Conservation (phyloP, 2,797 vertebrate genomes). For the Neoniphon sammara region DNA sequence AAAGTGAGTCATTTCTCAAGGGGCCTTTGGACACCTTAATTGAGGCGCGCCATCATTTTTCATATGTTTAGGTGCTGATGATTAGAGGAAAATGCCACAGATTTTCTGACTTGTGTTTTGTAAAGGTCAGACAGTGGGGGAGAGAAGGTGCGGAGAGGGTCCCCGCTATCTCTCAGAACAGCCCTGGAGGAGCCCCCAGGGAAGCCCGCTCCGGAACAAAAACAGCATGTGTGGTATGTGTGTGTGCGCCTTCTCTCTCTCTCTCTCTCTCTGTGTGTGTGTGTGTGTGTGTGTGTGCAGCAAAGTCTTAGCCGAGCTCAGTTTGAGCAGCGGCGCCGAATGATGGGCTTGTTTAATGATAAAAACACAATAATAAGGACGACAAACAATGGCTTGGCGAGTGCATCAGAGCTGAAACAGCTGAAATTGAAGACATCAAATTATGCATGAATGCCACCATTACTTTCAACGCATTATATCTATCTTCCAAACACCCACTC, state of each 20-base stretch:
- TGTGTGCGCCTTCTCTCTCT: slow-evolving; percentile 1
- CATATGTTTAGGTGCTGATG: slow-evolving; percentile 65
- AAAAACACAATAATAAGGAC: slow-evolving; percentile 57
- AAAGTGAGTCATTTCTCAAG: slow-evolving; percentile 38
- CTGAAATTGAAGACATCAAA: slow-evolving; percentile 62
- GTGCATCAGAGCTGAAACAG: slow-evolving; percentile 54
- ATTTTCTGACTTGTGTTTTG: slow-evolving; percentile 74
- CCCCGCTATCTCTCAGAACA: slow-evolving; percentile 72
- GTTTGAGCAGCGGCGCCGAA: slow-evolving; percentile 39
- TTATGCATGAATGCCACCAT: slow-evolving; percentile 62
- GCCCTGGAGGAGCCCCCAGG: slow-evolving; percentile 65
- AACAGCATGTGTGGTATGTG: slow-evolving; percentile 64
- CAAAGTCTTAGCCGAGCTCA: slow-evolving; percentile 37
- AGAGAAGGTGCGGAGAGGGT: slow-evolving; percentile 50
- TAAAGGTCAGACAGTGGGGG: slow-evolving; percentile 75
- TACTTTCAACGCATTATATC: slow-evolving; percentile 60
- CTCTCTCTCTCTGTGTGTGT: neutral
- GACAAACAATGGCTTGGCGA: slow-evolving; percentile 54
- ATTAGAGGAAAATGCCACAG: slow-evolving; percentile 75
- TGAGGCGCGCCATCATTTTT: slow-evolving; percentile 49
- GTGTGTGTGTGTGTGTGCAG: slow-evolving; percentile 19
- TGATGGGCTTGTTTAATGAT: slow-evolving; percentile 61
- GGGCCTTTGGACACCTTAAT: slow-evolving; percentile 46
- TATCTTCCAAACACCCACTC: slow-evolving; percentile 51
- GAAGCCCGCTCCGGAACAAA: slow-evolving; percentile 61